A percentile compares a stretch with the other conserved stretches of the same genome.
Conservation (phyloP, 2,888 invertebrate species). For the Erynnis tages region DNA sequence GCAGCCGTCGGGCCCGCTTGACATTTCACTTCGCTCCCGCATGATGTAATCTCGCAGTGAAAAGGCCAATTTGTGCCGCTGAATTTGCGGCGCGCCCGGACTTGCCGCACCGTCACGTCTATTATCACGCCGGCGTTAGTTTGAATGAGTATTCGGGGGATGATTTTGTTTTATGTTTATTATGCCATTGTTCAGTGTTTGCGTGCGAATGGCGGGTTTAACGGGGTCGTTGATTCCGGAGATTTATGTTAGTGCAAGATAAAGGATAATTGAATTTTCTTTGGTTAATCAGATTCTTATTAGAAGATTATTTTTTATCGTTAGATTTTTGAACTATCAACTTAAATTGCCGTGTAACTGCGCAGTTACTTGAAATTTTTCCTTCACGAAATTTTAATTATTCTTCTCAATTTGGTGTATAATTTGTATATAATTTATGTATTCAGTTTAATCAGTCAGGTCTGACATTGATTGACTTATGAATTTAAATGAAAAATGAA, state of each 20-base stretch:
- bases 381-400: too few species aligned
- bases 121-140: constrained; percentile 55
- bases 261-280: constrained; percentile 22
- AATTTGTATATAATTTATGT: too few species aligned
- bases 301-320: too few species aligned
- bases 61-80: constrained; percentile 81
- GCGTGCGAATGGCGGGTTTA: constrained; percentile 24
- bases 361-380: too few species aligned
- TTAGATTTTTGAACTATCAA: too few species aligned
- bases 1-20: constrained; percentile 81
- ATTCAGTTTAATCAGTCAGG: too few species aligned
- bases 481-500: too few species aligned
- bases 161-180: constrained; percentile 42
- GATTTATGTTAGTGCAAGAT: constrained; percentile 21
- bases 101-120: constrained; percentile 76
- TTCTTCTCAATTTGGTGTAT: too few species aligned
- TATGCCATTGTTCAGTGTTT: constrained; percentile 28
- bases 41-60: constrained; percentile 82
- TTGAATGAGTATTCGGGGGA: constrained; percentile 44
- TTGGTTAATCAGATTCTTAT: constrained; percentile 7
- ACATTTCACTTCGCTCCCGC: constrained; percentile 82
- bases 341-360: too few species aligned
- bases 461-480: too few species aligned
- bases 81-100: constrained; percentile 79
- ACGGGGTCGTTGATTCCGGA: constrained; percentile 16